These are phyloP conservation scores for Tribolium madens DNA, from an alignment of 1,140 invertebrate genomes.

Conservation along the genomic window DNA sequence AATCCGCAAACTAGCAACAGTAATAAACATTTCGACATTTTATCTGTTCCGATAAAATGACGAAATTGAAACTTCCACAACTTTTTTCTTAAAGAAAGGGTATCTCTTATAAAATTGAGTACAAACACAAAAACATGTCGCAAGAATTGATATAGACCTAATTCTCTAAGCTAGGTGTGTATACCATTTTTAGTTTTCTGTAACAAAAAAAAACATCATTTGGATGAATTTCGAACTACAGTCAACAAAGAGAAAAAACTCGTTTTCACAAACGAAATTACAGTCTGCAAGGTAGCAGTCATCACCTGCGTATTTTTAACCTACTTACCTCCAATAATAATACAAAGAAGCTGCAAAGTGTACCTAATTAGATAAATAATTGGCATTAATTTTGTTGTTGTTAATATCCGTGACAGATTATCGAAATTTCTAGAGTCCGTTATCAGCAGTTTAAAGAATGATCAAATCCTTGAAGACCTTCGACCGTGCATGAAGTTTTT, in stretches of 20 bases:
- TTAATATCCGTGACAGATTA: background rate
- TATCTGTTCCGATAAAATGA: background rate
- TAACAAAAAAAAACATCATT: background rate
- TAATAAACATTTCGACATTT: background rate
- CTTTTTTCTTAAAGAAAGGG: background rate
- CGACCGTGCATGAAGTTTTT: background rate
- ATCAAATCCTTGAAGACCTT: background rate
- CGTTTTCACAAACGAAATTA: background rate
- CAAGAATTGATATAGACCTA: background rate
- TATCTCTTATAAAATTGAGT: too few species aligned
- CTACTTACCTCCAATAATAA: constrained; percentile 2
- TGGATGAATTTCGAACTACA: background rate
- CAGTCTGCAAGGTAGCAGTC: constrained; percentile 8
- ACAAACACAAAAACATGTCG: background rate
- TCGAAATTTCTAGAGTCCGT: background rate
- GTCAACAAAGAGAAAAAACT: constrained; percentile 23
- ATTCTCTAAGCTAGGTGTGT: background rate
- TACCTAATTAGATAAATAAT: too few species aligned
- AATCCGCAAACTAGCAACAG: background rate
- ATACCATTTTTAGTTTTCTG: too few species aligned
- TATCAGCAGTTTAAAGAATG: background rate
- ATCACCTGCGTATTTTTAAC: constrained; percentile 18
- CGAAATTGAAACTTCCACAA: background rate
- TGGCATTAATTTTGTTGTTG: background rate
- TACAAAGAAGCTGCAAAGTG: background rate